These are phyloP conservation scores for Zelostemma sp. DNA, from an alignment of 1,140 invertebrate species.

Conservation along the genomic window DNA sequence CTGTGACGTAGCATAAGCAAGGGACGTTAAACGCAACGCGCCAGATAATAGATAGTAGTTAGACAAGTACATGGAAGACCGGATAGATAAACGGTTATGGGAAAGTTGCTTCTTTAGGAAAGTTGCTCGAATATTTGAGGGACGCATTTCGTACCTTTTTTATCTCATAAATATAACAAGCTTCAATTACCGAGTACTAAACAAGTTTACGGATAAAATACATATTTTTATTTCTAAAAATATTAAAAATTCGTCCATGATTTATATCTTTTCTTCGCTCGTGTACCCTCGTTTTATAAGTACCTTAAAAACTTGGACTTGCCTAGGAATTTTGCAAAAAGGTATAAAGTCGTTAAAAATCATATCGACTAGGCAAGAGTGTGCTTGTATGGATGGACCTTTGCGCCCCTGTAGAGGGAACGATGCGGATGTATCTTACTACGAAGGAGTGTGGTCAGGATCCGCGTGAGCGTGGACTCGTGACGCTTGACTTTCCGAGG, in stretches of 20 bases:
- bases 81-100: slow-evolving; percentile 38
- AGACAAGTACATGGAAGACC: slow-evolving; percentile 37
- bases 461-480: slow-evolving; percentile 44
- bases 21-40: slow-evolving; percentile 35
- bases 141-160: slow-evolving; percentile 27
- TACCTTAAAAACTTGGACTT: too few relatives aligned
- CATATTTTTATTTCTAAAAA: neutral
- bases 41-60: slow-evolving; percentile 41
- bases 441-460: slow-evolving; percentile 11
- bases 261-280: neutral
- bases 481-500: slow-evolving; percentile 25
- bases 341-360: too few relatives aligned
- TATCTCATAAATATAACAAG: slow-evolving; percentile 30
- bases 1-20: slow-evolving; percentile 32
- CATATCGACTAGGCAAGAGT: too few relatives aligned
- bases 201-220: slow-evolving; percentile 4
- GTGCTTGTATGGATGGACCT: slow-evolving; percentile 12
- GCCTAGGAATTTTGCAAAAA: too few relatives aligned
- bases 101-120: slow-evolving; percentile 36
- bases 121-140: slow-evolving; percentile 36
- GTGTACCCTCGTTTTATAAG: neutral
- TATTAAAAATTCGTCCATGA: neutral
- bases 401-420: slow-evolving; percentile 15
- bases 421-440: slow-evolving; percentile 14
- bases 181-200: slow-evolving; percentile 21